Evolutionary conservation across 92 coral and sea anemone genomes (phyloP).

Genomic region (Anthopleura xanthogrammica): DNA sequence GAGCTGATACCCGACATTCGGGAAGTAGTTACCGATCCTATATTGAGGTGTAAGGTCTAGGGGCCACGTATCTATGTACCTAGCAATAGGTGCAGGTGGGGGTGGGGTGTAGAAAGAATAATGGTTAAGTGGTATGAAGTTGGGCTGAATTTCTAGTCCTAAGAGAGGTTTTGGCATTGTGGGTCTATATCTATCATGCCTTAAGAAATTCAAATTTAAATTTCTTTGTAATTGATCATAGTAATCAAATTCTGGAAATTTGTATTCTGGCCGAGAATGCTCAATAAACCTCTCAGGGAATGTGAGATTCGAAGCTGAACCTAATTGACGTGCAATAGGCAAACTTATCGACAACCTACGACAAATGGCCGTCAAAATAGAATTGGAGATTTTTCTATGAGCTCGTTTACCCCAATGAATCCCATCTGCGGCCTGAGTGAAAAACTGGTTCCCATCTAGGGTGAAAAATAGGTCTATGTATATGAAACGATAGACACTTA

Average conservation of each 20-base stretch:
- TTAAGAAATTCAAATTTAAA: background rate
- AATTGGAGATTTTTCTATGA: conserved; percentile 80
- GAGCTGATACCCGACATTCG: background rate
- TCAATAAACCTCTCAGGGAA: background rate
- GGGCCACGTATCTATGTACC: background rate
- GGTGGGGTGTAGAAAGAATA: background rate
- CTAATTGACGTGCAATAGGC: background rate
- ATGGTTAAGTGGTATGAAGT: background rate
- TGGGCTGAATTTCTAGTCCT: background rate
- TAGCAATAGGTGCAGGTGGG: background rate
- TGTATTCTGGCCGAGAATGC: background rate
- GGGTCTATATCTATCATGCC: background rate
- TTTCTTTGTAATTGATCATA: background rate
- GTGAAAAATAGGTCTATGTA: conserved; percentile 65
- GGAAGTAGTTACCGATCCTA: background rate
- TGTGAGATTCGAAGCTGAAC: background rate
- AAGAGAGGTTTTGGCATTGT: background rate
- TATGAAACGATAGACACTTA: conserved; percentile 13
- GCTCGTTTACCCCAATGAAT: conserved; percentile 90
- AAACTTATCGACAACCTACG: background rate
- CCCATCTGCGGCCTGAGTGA: conserved; percentile 80
- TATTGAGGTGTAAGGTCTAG: background rate
- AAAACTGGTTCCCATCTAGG: conserved; percentile 37
- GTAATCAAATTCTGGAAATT: background rate
- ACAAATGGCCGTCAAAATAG: conserved; percentile 61